phyloP scores from a whole-genome alignment of 2,888 invertebrate genomes.

The Gasteruption jaculator region DNA sequence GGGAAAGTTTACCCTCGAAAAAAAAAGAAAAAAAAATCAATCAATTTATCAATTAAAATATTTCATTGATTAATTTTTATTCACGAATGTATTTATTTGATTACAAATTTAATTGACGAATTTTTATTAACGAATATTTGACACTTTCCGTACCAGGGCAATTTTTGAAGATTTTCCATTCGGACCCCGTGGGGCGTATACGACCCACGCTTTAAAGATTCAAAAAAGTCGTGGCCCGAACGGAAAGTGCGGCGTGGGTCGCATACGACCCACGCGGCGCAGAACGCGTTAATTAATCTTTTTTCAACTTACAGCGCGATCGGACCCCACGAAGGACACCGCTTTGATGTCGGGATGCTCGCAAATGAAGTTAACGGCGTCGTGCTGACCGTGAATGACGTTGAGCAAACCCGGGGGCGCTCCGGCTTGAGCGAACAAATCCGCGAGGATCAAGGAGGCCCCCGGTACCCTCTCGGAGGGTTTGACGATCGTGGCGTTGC shows the following conservation, averaged over 20 bases:
- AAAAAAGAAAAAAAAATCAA: not conserved
- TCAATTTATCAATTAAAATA: too few relatives aligned
- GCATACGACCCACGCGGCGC: not conserved
- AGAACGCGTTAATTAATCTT: too few relatives aligned
- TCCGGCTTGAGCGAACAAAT: conserved; percentile 88
- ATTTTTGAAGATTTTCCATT: too few relatives aligned
- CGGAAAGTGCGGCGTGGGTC: too few relatives aligned
- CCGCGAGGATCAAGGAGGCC: conserved; percentile 91
- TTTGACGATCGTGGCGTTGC: conserved; percentile 92
- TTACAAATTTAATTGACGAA: too few relatives aligned
- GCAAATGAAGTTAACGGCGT: conserved; percentile 95
- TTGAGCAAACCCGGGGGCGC: conserved; percentile 96
- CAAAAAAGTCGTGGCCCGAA: too few relatives aligned
- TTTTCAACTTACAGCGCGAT: conserved; percentile 70
- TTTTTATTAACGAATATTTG: too few relatives aligned
- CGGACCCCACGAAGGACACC: conserved; percentile 97
- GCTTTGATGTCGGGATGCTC: conserved; percentile 94
- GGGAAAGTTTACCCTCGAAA: not conserved
- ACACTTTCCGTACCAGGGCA: too few relatives aligned
- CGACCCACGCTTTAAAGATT: too few relatives aligned
- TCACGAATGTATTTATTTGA: too few relatives aligned
- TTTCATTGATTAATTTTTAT: not conserved
- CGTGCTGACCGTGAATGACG: conserved; percentile 92
- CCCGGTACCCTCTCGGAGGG: conserved; percentile 98
- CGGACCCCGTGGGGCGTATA: too few relatives aligned